Evolutionary conservation across 2,113 vertebrate species (phyloP).

Genomic region (Polypterus bichir): DNA sequence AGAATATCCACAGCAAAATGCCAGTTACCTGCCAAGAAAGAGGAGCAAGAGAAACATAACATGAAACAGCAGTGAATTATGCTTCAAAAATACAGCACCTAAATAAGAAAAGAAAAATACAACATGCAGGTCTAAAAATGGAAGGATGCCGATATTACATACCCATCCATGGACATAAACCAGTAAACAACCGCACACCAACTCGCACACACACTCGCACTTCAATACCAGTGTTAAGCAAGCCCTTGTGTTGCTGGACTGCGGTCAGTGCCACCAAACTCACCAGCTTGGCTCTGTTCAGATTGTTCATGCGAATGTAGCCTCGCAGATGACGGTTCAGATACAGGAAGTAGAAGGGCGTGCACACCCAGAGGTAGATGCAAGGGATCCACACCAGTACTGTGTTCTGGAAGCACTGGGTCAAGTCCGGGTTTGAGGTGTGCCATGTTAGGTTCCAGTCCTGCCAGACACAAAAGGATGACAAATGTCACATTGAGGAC

Average conservation of each 20-base stretch:
- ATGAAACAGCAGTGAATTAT: too few species aligned
- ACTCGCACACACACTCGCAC: too few species aligned
- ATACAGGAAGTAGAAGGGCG: slow-evolving; percentile 69
- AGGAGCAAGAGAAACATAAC: background rate
- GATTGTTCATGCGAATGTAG: slow-evolving; percentile 82
- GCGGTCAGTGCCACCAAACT: slow-evolving; percentile 18
- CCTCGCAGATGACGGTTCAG: slow-evolving; percentile 61
- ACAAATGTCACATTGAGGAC: background rate
- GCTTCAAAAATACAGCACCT: too few species aligned
- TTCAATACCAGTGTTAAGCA: too few species aligned
- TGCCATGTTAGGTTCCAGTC: slow-evolving; percentile 83
- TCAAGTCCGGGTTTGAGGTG: slow-evolving; percentile 70
- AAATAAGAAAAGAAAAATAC: too few species aligned
- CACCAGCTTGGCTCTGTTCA: slow-evolving; percentile 90
- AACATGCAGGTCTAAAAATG: too few species aligned
- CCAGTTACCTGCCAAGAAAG: slow-evolving; percentile 60
- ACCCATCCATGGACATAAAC: too few species aligned
- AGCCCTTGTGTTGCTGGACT: too few species aligned
- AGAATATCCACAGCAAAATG: slow-evolving; percentile 78
- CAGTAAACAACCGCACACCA: too few species aligned
- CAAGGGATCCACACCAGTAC: slow-evolving; percentile 81
- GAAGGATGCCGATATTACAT: too few species aligned
- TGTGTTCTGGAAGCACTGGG: slow-evolving; percentile 85
- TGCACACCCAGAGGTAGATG: slow-evolving; percentile 72
- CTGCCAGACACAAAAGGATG: slow-evolving; percentile 37